A percentile compares a stretch with the other conserved stretches of the same genome.
Evolutionary conservation across 2,797 vertebrate genomes (phyloP).

Genomic region (Kryptolebias ocellatus): DNA sequence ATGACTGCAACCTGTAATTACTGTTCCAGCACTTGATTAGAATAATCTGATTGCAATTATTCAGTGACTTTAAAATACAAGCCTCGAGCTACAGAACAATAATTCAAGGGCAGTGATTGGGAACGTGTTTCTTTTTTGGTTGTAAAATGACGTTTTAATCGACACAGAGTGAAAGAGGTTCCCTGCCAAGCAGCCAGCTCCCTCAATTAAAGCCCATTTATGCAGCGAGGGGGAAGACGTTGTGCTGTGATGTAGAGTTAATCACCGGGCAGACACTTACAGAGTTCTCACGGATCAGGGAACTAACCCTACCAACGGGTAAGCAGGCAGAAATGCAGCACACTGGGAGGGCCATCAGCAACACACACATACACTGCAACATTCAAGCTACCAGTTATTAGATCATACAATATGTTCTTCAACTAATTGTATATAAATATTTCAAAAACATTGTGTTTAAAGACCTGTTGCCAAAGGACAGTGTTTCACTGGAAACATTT

Average conservation of each 20-base stretch:
- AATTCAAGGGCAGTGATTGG: slow-evolving; percentile 97
- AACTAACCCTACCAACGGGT: slow-evolving; percentile 77
- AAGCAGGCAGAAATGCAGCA: slow-evolving; percentile 74
- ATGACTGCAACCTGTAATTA: slow-evolving; percentile 99
- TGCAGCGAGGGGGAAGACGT: slow-evolving; percentile 87
- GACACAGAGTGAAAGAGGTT: slow-evolving; percentile 85
- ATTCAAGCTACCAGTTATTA: slow-evolving; percentile 18
- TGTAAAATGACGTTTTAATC: slow-evolving; percentile 95
- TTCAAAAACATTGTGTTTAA: slow-evolving; percentile 31
- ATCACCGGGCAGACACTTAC: slow-evolving; percentile 84
- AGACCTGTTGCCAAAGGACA: slow-evolving; percentile 23
- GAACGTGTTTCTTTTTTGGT: slow-evolving; percentile 97
- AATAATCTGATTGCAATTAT: slow-evolving; percentile 99
- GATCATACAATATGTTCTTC: slow-evolving; percentile 16
- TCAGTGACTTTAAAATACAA: slow-evolving; percentile 99
- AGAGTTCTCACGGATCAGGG: slow-evolving; percentile 84
- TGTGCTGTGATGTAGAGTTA: slow-evolving; percentile 88
- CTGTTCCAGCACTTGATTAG: slow-evolving; percentile 99
- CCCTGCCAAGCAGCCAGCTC: slow-evolving; percentile 85
- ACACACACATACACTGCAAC: slow-evolving; percentile 11
- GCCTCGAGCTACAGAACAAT: slow-evolving; percentile 99
- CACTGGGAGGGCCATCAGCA: slow-evolving; percentile 44
- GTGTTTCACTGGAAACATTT: slow-evolving; percentile 35
- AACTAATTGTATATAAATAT: slow-evolving; percentile 48
- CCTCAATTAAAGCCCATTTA: slow-evolving; percentile 91